These are phyloP conservation scores for Conus ventricosus DNA, from an alignment of 1,140 invertebrate species.

Conservation along the genomic window DNA sequence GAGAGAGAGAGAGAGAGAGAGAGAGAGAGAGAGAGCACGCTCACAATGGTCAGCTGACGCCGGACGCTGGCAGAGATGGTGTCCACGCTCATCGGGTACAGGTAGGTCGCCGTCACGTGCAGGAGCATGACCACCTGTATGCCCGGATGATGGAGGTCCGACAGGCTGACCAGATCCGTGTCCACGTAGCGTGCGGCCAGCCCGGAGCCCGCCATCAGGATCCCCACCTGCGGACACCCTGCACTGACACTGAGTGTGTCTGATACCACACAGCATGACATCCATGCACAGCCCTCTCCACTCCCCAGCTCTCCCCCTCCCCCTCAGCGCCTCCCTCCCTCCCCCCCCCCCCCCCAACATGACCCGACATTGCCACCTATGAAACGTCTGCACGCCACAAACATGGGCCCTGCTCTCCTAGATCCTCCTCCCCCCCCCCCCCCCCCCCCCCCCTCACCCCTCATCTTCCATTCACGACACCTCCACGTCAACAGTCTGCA, in stretches of 20 bases:
- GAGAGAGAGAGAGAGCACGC: conserved; percentile 16
- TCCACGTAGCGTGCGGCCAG: conserved; percentile 1
- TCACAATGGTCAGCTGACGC: background rate
- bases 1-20: conserved; percentile 15
- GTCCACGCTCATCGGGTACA: background rate
- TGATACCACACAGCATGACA: background rate
- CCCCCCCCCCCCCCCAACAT: too few species aligned
- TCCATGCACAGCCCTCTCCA: background rate
- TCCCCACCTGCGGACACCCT: background rate
- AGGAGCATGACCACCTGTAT: conserved; percentile 11
- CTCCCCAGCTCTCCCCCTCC: background rate
- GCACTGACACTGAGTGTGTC: background rate
- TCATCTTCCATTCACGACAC: too few species aligned
- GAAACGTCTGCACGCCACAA: too few species aligned
- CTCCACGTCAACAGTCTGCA: too few species aligned
- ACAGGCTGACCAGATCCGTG: conserved; percentile 20
- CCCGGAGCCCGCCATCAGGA: background rate
- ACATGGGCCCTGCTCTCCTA: too few species aligned
- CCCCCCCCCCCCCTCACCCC: too few species aligned
- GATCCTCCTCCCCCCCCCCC: too few species aligned
- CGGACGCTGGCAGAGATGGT: background rate
- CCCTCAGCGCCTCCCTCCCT: background rate
- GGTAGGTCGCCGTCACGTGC: conserved; percentile 18
- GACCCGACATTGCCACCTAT: too few species aligned
- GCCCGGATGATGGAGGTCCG: conserved; percentile 35